Evolutionary conservation across 2,888 invertebrate species (phyloP).

Genomic region (Nephrotoma guestfalica): DNA sequence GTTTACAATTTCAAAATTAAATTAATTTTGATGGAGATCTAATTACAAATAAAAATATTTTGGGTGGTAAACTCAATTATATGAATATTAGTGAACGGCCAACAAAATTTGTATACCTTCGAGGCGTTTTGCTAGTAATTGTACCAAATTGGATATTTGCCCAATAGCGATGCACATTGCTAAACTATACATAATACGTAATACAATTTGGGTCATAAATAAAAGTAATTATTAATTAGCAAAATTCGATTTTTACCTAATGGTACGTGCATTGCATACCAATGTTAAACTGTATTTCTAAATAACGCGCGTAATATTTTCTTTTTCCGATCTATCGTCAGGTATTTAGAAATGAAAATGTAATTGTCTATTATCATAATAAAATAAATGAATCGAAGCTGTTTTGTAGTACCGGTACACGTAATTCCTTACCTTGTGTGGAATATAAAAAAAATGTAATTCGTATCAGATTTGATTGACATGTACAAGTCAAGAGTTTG

Average conservation of each 20-base stretch:
- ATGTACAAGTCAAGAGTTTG: too few relatives aligned
- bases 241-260: neutral
- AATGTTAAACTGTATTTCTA: neutral
- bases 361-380: neutral
- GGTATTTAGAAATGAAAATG: neutral
- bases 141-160: neutral
- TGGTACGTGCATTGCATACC: neutral
- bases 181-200: neutral
- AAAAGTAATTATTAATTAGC: neutral
- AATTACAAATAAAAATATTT: neutral
- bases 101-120: neutral
- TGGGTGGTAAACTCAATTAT: neutral
- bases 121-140: neutral
- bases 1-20: neutral
- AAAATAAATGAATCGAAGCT: neutral
- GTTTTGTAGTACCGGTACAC: too few relatives aligned
- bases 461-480: too few relatives aligned
- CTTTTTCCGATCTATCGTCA: neutral
- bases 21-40: neutral
- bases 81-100: neutral
- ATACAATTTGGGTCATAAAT: neutral
- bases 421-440: too few relatives aligned
- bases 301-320: neutral
- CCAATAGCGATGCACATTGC: neutral
- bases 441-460: too few relatives aligned